These are phyloP conservation scores for Neostethus bicornis DNA, from an alignment of 2,797 vertebrate species.

Conservation along the genomic window DNA sequence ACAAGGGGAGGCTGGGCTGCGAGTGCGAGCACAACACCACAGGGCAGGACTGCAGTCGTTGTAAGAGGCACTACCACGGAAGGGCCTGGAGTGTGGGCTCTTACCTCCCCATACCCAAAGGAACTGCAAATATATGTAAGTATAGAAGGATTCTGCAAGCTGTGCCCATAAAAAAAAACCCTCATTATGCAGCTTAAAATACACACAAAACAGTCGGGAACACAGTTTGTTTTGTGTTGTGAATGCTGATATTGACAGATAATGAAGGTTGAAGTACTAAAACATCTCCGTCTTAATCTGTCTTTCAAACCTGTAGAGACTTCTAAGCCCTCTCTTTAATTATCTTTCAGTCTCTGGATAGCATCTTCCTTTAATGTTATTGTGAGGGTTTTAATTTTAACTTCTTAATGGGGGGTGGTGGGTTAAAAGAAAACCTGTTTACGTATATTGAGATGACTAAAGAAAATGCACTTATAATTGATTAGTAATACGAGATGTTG, in stretches of 20 bases:
- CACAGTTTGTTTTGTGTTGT: slow-evolving; percentile 6
- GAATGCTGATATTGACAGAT: slow-evolving; percentile 9
- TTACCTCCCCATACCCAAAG: slow-evolving; percentile 97
- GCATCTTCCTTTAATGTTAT: slow-evolving; percentile 7
- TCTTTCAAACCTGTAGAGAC: slow-evolving; percentile 3
- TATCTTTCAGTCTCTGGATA: slow-evolving; percentile 1
- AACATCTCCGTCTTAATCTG: slow-evolving; percentile 1
- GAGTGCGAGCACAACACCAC: slow-evolving; percentile 99
- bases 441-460: background rate
- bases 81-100: slow-evolving; percentile 95
- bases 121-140: slow-evolving; percentile 99
- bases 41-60: slow-evolving; percentile 96
- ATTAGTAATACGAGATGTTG: too few relatives aligned
- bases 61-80: slow-evolving; percentile 97
- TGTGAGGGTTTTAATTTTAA: background rate
- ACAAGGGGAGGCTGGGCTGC: slow-evolving; percentile 94
- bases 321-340: slow-evolving; percentile 3
- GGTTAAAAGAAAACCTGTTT: background rate
- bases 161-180: background rate
- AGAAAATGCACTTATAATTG: background rate
- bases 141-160: slow-evolving; percentile 47
- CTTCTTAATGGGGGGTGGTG: background rate
- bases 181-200: slow-evolving; percentile 9
- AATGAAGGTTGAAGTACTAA: slow-evolving; percentile 2
- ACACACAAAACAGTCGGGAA: background rate